Percentiles rank a stretch among this genome's conserved stretches.
These are phyloP conservation scores for Theropithecus gelada DNA, from an alignment of 2,113 vertebrate species.

Conservation along the genomic window DNA sequence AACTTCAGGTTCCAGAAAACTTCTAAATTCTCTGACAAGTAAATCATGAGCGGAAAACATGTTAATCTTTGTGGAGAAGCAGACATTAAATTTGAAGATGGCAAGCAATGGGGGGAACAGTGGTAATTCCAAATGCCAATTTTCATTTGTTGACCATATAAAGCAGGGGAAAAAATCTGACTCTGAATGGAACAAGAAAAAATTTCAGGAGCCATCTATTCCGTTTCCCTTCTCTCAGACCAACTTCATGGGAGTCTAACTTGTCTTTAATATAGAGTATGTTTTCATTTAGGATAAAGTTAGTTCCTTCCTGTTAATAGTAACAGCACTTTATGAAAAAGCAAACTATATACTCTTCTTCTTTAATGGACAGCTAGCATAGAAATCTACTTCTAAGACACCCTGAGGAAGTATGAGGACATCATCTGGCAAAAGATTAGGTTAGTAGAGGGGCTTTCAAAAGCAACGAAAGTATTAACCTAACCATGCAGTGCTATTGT, in stretches of 20 bases:
- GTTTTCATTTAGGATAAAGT: conserved; percentile 45
- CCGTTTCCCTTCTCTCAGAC: neutral
- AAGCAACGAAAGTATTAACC: neutral
- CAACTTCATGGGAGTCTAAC: neutral
- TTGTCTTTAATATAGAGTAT: neutral
- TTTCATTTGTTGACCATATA: conserved; percentile 24
- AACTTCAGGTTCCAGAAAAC: conserved; percentile 52
- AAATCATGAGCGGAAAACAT: conserved; percentile 30
- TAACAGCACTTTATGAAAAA: neutral
- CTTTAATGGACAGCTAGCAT: neutral
- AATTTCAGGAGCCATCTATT: conserved; percentile 22
- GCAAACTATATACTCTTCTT: neutral
- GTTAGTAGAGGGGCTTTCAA: neutral
- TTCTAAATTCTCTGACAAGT: conserved; percentile 44
- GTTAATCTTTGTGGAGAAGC: conserved; percentile 14
- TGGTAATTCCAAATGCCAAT: conserved; percentile 33
- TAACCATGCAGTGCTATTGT: neutral
- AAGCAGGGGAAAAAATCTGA: neutral
- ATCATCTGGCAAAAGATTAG: neutral
- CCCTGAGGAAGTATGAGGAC: neutral
- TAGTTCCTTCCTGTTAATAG: conserved; percentile 17
- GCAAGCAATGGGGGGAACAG: neutral
- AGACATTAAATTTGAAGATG: conserved; percentile 22
- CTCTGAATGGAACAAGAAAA: neutral
- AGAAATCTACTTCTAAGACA: conserved; percentile 30